These are phyloP conservation scores for Oreochromis niloticus DNA, from an alignment of 2,113 vertebrate species.

Conservation along the genomic window DNA sequence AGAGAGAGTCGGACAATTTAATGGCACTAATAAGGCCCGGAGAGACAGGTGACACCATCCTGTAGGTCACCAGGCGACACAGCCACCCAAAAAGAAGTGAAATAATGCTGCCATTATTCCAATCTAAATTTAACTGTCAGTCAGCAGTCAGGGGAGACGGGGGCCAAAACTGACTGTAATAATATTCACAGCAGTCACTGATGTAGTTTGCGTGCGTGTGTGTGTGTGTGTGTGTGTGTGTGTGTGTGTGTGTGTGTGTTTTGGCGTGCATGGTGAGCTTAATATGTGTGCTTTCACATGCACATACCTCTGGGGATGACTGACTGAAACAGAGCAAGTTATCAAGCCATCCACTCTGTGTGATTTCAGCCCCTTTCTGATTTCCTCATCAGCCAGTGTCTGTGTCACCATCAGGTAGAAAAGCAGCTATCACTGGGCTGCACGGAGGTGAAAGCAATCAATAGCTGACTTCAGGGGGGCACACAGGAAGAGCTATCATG, in stretches of 20 bases:
- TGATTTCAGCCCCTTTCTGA: constrained; percentile 19
- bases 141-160: not conserved
- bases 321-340: constrained; percentile 1
- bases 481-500: not conserved
- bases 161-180: constrained; percentile 3
- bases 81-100: not conserved
- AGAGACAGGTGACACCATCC: constrained; percentile 40
- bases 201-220: not conserved
- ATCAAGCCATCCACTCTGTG: not conserved
- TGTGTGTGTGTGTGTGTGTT: not conserved
- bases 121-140: constrained; percentile 30
- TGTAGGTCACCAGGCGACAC: not conserved
- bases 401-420: constrained; percentile 16
- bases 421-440: constrained; percentile 4
- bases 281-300: not conserved
- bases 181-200: constrained; percentile 12
- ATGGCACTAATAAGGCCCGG: constrained; percentile 34
- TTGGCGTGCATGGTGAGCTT: not conserved
- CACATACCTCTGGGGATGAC: not conserved
- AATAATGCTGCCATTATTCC: constrained; percentile 17
- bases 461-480: constrained; percentile 25
- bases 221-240: not conserved
- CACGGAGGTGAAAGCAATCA: constrained; percentile 43
- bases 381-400: constrained; percentile 22
- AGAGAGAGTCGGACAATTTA: constrained; percentile 1